Evolutionary conservation across 2,113 vertebrate genomes (phyloP), one percentile per base, ranked within the genome.

Genomic region (Thymallus thymallus): DNA sequence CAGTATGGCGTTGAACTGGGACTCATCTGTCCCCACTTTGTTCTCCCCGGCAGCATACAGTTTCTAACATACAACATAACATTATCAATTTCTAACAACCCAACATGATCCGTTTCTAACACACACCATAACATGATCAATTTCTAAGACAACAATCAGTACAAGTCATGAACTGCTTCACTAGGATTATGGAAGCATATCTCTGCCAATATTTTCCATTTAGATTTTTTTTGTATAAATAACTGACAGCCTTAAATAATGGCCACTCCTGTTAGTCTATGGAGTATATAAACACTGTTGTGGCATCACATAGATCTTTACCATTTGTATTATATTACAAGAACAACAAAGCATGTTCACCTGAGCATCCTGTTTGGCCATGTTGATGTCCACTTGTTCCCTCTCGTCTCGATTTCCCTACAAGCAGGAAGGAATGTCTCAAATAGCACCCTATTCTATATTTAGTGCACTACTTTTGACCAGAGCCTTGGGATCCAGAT

Each of bases 1-100:
- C 56, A 99, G 92, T 80, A 98, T 89, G 12, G 95, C 96, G n/a
- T 99, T 99, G 85, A 99, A 99, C 87, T 96, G 97, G 69, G 97
- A 99, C 81, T 99, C 98, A 1, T 99, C 98, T 0, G 97, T 99
- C 76, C 98, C 98, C 0, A 97, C 86, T 77, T 96, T 97, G 71
- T 95, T 96, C 86, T 97, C 98, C 76, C 97, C 98, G 0, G 98
- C 98, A 9, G 94, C 93, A 46, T 98, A 95, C 3, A 99, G 85
- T 69, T 96, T 96, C 98, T 99, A 73, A 65, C 1, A 6, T 2
- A 70, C 58, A 71, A 35, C 1, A 20, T 13, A 41, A 10, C 66
- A 9, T 29, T 26, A 30, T 55, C 71, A 65, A 29, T 6, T 32
- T 1, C 12, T 10, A 41, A 10, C 35, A 32, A 32, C 30, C 1